A percentile compares a stretch with the other conserved stretches of the same genome.
These are phyloP conservation scores for Apeltes quadracus DNA, from an alignment of 2,113 vertebrate genomes.

Conservation along the genomic window DNA sequence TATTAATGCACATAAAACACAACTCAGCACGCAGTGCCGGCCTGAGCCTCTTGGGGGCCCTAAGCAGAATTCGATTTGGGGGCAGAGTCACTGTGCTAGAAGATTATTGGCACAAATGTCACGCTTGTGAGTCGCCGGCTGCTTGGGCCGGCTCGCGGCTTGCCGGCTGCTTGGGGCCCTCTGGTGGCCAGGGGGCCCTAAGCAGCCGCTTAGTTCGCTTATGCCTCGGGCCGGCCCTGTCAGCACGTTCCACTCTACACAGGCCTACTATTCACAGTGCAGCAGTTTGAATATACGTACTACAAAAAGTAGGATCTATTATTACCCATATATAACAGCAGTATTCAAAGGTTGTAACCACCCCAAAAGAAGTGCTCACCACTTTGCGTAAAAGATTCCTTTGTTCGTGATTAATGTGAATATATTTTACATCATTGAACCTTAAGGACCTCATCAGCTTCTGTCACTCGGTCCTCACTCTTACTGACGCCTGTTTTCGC, in stretches of 20 bases:
- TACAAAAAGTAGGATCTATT: neutral
- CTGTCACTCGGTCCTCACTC: conserved; percentile 29
- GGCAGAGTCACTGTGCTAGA: too few species aligned
- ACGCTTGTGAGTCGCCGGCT: too few species aligned
- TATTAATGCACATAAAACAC: conserved; percentile 14
- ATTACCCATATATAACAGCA: conserved; percentile 22
- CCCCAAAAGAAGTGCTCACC: neutral
- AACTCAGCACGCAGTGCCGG: too few species aligned
- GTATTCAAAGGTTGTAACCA: neutral
- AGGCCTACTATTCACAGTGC: neutral
- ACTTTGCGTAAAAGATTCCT: neutral
- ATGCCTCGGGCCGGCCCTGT: too few species aligned
- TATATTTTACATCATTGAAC: conserved; percentile 22
- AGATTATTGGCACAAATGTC: too few species aligned
- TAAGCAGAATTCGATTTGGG: too few species aligned
- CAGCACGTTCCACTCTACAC: too few species aligned
- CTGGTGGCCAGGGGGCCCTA: too few species aligned
- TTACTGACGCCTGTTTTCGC: conserved; percentile 11
- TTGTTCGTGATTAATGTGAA: conserved; percentile 23
- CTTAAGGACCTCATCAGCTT: conserved; percentile 21
- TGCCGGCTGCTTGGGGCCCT: too few species aligned
- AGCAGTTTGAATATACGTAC: neutral
- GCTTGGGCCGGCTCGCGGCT: too few species aligned
- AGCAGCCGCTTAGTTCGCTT: too few species aligned
- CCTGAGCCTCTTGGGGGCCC: too few species aligned